Evolutionary conservation across 2,888 invertebrate species (phyloP).

Genomic region (Tetranychus piercei): DNA sequence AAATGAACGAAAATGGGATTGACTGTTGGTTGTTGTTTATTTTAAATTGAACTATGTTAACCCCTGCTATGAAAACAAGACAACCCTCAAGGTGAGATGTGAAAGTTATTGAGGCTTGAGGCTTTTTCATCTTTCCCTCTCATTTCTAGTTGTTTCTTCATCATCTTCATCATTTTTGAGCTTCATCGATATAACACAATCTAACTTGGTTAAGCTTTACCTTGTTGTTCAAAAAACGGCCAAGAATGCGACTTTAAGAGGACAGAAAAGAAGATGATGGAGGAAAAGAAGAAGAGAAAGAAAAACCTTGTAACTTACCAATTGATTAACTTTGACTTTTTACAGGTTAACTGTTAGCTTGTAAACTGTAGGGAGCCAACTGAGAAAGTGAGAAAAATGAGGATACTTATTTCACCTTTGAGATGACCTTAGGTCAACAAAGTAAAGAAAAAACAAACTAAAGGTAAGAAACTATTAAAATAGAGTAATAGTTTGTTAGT

Average conservation of each 20-base stretch:
- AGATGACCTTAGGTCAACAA: not conserved
- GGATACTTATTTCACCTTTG: conserved; percentile 1
- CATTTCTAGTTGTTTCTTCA: not conserved
- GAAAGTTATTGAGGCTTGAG: conserved; percentile 1
- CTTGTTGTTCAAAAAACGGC: not conserved
- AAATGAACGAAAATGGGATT: not conserved
- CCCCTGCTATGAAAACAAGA: not conserved
- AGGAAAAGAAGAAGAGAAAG: too few species aligned
- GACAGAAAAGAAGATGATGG: too few species aligned
- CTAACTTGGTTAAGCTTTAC: not conserved
- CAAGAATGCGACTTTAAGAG: not conserved
- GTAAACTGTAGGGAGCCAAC: not conserved
- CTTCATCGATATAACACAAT: not conserved
- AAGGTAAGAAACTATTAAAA: too few species aligned
- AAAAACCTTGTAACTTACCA: not conserved
- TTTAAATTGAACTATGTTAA: not conserved
- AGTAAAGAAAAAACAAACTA: too few species aligned
- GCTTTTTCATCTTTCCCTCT: not conserved
- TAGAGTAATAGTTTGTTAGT: too few species aligned
- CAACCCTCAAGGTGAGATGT: conserved; percentile 1
- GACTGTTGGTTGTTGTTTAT: not conserved
- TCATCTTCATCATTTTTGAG: not conserved
- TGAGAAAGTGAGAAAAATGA: not conserved
- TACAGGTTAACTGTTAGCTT: not conserved
- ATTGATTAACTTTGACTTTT: conserved; percentile 1